A percentile compares a stretch with the other conserved stretches of the same genome.
These are phyloP conservation scores for Sarcophaga subvicina DNA, from an alignment of 2,888 invertebrate species.

Conservation along the genomic window DNA sequence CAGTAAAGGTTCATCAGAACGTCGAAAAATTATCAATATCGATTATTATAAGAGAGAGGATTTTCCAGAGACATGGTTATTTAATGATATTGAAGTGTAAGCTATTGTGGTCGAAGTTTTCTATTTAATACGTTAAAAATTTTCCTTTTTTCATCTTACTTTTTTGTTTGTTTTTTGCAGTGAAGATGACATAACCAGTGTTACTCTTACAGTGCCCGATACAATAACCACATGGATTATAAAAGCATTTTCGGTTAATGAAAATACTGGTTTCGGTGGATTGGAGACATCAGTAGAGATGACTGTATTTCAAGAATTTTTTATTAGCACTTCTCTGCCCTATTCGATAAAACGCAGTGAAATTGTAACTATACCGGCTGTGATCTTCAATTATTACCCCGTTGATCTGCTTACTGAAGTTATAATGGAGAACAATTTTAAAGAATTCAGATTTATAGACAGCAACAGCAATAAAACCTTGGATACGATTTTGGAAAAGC, in stretches of 20 bases:
- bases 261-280: constrained; percentile 87
- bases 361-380: constrained; percentile 92
- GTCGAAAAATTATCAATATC: no score
- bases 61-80: constrained; percentile 87
- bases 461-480: neutral
- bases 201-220: constrained; percentile 86
- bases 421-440: constrained; percentile 89
- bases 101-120: neutral
- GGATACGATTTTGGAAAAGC: neutral
- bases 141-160: neutral
- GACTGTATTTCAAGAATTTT: constrained; percentile 89
- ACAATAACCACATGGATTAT: constrained; percentile 91
- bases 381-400: constrained; percentile 92
- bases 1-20: no score
- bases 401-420: constrained; percentile 89
- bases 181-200: neutral
- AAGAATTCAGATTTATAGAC: constrained; percentile 86
- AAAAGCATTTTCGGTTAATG: constrained; percentile 89
- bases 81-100: constrained; percentile 81
- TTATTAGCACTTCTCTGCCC: constrained; percentile 88
- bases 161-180: neutral
- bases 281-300: constrained; percentile 83
- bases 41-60: constrained; percentile 66
- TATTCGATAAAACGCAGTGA: constrained; percentile 91
- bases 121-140: neutral